A percentile compares a stretch with the other conserved stretches of the same genome.
Conservation (phyloP, 1,140 invertebrate genomes). For the Ostrea denselamellosa region DNA sequence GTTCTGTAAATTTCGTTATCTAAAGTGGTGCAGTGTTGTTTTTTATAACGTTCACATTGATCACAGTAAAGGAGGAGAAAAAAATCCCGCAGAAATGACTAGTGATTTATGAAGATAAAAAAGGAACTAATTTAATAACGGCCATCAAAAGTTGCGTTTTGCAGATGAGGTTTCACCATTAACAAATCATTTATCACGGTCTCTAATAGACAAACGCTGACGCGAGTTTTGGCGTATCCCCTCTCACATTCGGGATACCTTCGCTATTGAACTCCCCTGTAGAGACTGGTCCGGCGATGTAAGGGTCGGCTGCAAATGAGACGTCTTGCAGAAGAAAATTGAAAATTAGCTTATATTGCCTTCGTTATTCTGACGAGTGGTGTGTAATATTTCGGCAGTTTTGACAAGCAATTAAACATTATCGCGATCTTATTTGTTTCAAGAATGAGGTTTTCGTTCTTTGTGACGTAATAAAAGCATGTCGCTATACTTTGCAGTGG, state of each 20-base stretch:
- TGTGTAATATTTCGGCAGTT: background rate
- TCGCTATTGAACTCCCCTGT: background rate
- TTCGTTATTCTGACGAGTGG: constrained; percentile 33
- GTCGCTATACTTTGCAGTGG: background rate
- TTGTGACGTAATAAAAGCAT: constrained; percentile 3
- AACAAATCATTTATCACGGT: constrained; percentile 4
- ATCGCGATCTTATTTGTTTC: constrained; percentile 23
- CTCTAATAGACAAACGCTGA: background rate
- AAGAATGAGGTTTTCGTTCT: background rate
- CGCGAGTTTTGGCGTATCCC: background rate
- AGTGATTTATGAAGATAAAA: constrained; percentile 2
- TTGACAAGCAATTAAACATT: constrained; percentile 14
- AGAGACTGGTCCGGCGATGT: background rate
- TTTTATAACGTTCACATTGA: background rate
- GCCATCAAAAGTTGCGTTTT: constrained; percentile 6
- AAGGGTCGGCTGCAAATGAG: background rate
- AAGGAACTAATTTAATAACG: constrained; percentile 31
- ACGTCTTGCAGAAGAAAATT: background rate
- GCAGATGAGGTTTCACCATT: background rate
- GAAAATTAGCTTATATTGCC: constrained; percentile 31
- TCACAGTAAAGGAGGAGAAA: background rate
- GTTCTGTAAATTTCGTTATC: background rate
- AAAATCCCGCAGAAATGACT: background rate
- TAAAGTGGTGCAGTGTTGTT: background rate
- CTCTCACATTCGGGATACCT: background rate